These are phyloP conservation scores for Condylura cristata DNA, from an alignment of 2,113 vertebrate genomes.

Conservation along the genomic window DNA sequence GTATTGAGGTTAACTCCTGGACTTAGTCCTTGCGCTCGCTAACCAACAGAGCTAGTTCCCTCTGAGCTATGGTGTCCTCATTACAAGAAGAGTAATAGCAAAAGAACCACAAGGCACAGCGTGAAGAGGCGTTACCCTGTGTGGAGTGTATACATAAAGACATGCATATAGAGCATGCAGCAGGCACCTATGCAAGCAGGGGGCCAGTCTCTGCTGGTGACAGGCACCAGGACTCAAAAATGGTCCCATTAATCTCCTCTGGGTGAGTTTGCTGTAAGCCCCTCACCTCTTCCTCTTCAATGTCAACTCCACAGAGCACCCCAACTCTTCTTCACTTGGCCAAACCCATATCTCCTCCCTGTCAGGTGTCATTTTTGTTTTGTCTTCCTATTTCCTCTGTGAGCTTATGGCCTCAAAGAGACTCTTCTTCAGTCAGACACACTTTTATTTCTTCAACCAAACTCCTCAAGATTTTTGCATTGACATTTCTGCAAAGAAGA, in stretches of 20 bases:
- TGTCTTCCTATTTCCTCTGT: not conserved
- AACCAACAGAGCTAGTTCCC: not conserved
- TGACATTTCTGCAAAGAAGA: not conserved
- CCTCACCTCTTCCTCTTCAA: not conserved
- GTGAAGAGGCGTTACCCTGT: not conserved
- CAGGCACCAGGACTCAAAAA: not conserved
- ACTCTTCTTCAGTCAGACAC: not conserved
- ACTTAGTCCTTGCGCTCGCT: not conserved
- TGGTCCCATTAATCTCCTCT: not conserved
- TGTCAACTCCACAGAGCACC: not conserved
- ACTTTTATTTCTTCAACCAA: constrained; percentile 20
- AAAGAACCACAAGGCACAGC: not conserved
- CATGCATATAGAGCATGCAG: too few species aligned
- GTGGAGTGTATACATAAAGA: accelerated
- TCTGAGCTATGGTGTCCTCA: not conserved
- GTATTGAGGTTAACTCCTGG: not conserved
- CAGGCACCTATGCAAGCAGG: accelerated
- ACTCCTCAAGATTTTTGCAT: not conserved
- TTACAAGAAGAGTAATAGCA: not conserved
- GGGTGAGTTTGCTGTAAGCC: not conserved
- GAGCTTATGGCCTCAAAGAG: not conserved
- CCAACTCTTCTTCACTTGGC: not conserved
- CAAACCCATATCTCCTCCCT: not conserved
- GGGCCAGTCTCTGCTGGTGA: not conserved
- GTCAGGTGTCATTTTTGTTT: not conserved